A percentile compares a stretch with the other conserved stretches of the same genome.
These are phyloP conservation scores for Brachylomia viminalis DNA, from an alignment of 2,888 invertebrate genomes.

Conservation along the genomic window DNA sequence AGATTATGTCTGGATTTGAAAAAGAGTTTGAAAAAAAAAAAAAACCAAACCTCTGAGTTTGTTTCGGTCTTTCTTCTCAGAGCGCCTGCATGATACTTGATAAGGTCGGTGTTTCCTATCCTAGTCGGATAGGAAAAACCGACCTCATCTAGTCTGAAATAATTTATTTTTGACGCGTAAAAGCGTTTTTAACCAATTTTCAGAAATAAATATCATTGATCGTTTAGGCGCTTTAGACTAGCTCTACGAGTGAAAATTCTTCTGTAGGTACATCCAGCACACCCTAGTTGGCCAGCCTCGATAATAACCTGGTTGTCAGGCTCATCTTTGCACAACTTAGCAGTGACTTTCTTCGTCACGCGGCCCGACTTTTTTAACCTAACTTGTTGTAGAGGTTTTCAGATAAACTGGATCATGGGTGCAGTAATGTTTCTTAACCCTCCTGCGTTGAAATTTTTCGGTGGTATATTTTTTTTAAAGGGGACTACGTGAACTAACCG, in stretches of 20 bases:
- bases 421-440: too few relatives aligned
- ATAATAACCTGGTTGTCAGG: conserved; percentile 4
- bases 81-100: too few relatives aligned
- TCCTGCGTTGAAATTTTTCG: too few relatives aligned
- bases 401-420: too few relatives aligned
- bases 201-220: not conserved
- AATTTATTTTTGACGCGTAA: not conserved
- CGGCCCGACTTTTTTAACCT: not conserved
- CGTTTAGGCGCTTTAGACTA: not conserved
- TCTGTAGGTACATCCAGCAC: not conserved
- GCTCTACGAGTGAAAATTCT: not conserved
- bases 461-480: too few relatives aligned
- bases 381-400: too few relatives aligned
- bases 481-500: too few relatives aligned
- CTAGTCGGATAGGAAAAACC: not conserved
- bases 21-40: too few relatives aligned
- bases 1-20: not conserved
- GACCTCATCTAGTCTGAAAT: too few relatives aligned
- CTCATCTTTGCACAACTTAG: conserved; percentile 9
- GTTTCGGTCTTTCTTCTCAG: not conserved
- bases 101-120: too few relatives aligned
- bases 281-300: not conserved
- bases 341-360: not conserved
- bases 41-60: not conserved
- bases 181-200: not conserved